phyloP scores from a whole-genome alignment of 1,140 invertebrate genomes.

The Drosophila tristis region DNA sequence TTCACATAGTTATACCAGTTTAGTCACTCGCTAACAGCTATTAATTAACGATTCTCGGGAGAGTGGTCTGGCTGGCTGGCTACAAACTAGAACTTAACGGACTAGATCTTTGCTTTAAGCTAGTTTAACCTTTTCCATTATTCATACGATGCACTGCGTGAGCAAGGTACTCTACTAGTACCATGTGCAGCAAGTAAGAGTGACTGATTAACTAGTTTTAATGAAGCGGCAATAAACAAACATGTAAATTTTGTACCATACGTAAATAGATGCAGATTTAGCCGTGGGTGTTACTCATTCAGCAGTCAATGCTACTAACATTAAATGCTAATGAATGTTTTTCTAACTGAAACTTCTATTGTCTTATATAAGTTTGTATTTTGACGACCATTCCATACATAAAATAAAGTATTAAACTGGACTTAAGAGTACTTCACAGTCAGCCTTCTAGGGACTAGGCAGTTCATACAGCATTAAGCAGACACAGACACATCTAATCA shows the following conservation, averaged over 20 bases:
- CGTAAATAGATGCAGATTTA: no score
- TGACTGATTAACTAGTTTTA: constrained; percentile 9
- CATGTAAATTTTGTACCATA: not conserved
- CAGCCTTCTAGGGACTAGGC: no score
- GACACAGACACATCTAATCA: constrained; percentile 18
- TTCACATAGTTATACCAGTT: not conserved
- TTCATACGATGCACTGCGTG: constrained; percentile 8
- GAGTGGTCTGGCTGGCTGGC: constrained; percentile 29
- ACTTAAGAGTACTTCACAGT: no score
- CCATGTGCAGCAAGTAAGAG: constrained; percentile 11
- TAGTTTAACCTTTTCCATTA: constrained; percentile 24
- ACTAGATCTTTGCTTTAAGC: constrained; percentile 9
- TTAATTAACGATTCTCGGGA: not conserved
- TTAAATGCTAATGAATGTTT: no score
- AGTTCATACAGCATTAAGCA: not conserved
- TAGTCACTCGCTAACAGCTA: constrained; percentile 5
- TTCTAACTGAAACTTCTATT: no score
- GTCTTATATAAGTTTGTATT: no score
- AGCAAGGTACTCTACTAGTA: not conserved
- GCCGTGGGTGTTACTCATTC: not conserved
- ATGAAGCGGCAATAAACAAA: constrained; percentile 5
- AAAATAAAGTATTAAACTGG: no score
- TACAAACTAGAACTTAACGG: not conserved
- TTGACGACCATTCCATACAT: no score
- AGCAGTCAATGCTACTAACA: not conserved